Conservation (phyloP, 1,140 invertebrate species). For the Drosophila sucinea region DNA sequence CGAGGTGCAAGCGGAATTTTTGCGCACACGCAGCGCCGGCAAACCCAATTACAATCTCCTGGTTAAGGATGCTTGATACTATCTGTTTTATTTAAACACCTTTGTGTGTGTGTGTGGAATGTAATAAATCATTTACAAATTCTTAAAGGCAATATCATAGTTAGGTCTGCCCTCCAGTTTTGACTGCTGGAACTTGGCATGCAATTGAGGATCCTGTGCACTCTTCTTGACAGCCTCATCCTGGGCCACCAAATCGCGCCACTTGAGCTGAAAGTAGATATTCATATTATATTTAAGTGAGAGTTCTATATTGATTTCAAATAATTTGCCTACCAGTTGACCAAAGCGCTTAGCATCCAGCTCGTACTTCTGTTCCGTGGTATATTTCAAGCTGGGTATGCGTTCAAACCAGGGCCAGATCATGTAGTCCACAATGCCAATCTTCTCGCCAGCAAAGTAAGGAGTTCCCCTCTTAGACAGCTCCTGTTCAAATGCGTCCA, state of each 20-base stretch:
- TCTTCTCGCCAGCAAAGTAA: slow-evolving; percentile 88
- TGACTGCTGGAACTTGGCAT: slow-evolving; percentile 89
- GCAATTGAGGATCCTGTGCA: slow-evolving; percentile 87
- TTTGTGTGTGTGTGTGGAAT: slow-evolving; percentile 17
- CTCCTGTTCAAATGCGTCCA: slow-evolving; percentile 88
- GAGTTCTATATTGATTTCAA: neutral
- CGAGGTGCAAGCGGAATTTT: slow-evolving; percentile 88
- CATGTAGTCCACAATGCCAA: slow-evolving; percentile 93
- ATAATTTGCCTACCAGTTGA: slow-evolving; percentile 45
- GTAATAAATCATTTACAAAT: slow-evolving; percentile 46
- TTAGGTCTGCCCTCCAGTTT: slow-evolving; percentile 86
- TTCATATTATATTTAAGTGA: neutral
- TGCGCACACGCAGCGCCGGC: slow-evolving; percentile 65
- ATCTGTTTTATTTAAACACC: slow-evolving; percentile 26
- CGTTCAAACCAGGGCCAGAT: slow-evolving; percentile 95
- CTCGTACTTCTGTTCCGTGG: slow-evolving; percentile 55
- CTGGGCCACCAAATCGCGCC: slow-evolving; percentile 88
- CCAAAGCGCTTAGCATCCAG: slow-evolving; percentile 74
- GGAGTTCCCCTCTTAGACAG: slow-evolving; percentile 84
- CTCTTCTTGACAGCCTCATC: slow-evolving; percentile 88
- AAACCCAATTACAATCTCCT: slow-evolving; percentile 69
- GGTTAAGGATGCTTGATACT: slow-evolving; percentile 52
- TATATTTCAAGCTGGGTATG: slow-evolving; percentile 60
- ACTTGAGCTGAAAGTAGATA: slow-evolving; percentile 75
- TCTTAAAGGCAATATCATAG: slow-evolving; percentile 86